Base-by-base conservation (phyloP, 2,113 vertebrate species). In the Pandion haliaetus region DNA sequence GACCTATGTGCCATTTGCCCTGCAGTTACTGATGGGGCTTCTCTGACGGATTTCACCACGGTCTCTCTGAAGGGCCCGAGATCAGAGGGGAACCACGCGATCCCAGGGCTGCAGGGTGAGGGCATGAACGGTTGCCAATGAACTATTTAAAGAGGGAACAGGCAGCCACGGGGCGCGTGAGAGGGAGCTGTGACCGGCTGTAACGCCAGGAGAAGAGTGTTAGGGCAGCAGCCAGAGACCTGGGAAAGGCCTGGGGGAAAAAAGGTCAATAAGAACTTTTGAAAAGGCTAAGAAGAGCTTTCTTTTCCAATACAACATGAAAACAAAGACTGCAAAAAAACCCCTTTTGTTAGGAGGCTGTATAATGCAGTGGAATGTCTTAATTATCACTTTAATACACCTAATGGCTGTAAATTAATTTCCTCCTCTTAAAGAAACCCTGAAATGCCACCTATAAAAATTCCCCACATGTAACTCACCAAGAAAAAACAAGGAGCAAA, bases 41-140 rank as follows among this genome's bases (percentile, higher is more conserved):
- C 83, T 72, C 57, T 80, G 66, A 9, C 54, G 66, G 16, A 21
- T 63, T 67, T 93, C 91, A 36, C 74, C 40, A 11, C 0, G 1
- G 47, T 79, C n/a, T 71, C 85, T 23, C 74, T 79, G 70, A 63
- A 61, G 57, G 28, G 19, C 17, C 40, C 31, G 45, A 58, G 29
- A 42, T 44, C 19, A 50, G 70, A 76, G 42, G 36, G 78, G 28
- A 81, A 21, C 40, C 69, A 62, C 1, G 4, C 1, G 17, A 36
- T n/a, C n/a, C 21, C 38, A 40, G 61, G 54, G 45, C 36, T 58
- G 55, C 73, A n/a, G 61, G 49, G 38, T 0, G 2, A 85, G 57
- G 55, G 18, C 73, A 44, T 1, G 50, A 58, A 31, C 0, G 0
- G 81, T 15, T 28, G 58, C 45, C 63, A 81, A 4, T 9, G 70